phyloP scores from a whole-genome alignment of 2,888 invertebrate species.

The Meiosimyza decipiens region DNA sequence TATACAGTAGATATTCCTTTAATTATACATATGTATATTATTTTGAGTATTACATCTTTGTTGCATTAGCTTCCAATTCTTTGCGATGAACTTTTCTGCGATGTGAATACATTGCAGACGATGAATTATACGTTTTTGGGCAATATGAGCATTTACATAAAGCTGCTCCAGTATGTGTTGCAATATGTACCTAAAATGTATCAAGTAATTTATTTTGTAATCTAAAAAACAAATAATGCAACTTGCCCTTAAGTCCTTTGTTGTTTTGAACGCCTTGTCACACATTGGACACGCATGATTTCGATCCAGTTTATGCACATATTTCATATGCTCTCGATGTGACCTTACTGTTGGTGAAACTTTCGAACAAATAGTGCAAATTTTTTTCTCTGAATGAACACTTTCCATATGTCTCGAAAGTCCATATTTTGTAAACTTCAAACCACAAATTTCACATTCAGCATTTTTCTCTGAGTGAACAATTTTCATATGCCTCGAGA shows the following conservation, averaged over 20 bases:
- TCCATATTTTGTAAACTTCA: no score
- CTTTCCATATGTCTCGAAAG: no score
- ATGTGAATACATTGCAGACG: constrained; percentile 61
- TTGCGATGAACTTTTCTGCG: constrained; percentile 60
- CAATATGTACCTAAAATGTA: constrained; percentile 59
- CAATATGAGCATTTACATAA: constrained; percentile 60
- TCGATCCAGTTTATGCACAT: constrained; percentile 57
- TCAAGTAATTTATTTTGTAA: neutral
- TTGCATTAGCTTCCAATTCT: constrained; percentile 58
- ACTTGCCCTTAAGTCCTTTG: constrained; percentile 55
- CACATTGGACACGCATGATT: constrained; percentile 62
- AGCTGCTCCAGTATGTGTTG: constrained; percentile 58
- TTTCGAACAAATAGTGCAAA: constrained; percentile 58
- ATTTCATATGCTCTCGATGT: constrained; percentile 59
- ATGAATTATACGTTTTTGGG: constrained; percentile 60
- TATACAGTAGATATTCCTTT: no score
- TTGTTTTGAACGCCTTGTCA: constrained; percentile 62
- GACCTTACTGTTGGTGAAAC: constrained; percentile 57
- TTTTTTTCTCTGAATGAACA: constrained; percentile 47
- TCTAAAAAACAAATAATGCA: neutral
- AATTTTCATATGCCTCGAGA: constrained; percentile 61
- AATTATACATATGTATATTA: no score
- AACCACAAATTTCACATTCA: constrained; percentile 28
- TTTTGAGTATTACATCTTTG: neutral
- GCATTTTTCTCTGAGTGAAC: constrained; percentile 57